Evolutionary conservation across 2,888 invertebrate species (phyloP).

Genomic region (Pterostichus madidus): DNA sequence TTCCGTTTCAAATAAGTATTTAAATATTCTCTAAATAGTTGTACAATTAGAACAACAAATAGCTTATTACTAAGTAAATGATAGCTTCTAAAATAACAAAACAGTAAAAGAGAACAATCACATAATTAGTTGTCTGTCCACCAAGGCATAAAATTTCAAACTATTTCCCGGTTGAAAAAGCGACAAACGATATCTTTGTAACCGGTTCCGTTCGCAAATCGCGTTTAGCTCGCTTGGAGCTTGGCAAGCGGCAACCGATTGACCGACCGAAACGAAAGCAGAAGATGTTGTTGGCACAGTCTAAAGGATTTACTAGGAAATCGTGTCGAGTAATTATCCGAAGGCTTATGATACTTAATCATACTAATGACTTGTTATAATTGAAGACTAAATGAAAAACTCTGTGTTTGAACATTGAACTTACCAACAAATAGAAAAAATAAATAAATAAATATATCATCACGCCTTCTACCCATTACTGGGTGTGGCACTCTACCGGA

Average conservation of each 20-base stretch:
- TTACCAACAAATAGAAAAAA: background rate
- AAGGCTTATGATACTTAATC: background rate
- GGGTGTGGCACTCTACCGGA: too few species aligned
- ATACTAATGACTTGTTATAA: conserved; percentile 16
- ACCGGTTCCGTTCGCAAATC: background rate
- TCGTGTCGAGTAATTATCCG: background rate
- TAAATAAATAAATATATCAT: too few species aligned
- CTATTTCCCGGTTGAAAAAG: conserved; percentile 18
- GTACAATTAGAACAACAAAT: too few species aligned
- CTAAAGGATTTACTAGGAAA: conserved; percentile 37
- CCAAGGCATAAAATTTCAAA: conserved; percentile 26
- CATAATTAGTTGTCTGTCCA: background rate
- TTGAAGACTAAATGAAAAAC: background rate
- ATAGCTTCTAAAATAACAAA: background rate
- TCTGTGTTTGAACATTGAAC: background rate
- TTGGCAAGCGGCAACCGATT: conserved; percentile 23
- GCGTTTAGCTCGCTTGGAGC: conserved; percentile 9
- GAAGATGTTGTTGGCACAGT: conserved; percentile 35
- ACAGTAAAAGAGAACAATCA: background rate
- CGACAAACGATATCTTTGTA: conserved; percentile 33
- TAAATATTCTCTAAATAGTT: too few species aligned
- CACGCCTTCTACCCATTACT: too few species aligned
- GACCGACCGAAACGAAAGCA: conserved; percentile 27
- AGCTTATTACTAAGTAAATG: conserved; percentile 2
- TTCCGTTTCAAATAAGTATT: background rate